Evolutionary conservation across 2,113 vertebrate species (phyloP).

Genomic region (Motacilla tschutschensis): DNA sequence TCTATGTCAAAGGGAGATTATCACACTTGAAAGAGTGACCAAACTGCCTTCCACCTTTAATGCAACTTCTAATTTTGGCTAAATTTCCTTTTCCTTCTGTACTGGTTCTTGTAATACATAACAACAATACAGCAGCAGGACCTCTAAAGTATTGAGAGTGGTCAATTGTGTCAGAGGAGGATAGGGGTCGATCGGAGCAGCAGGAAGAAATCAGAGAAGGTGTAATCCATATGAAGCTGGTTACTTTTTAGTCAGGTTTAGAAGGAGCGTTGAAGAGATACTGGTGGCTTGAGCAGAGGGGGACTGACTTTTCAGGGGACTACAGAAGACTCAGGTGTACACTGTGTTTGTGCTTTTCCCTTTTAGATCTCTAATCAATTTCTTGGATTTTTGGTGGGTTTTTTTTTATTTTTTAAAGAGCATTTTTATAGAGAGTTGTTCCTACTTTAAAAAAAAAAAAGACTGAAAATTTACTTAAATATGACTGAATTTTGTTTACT

Average conservation of each 20-base stretch:
- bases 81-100: not conserved
- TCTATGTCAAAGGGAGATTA: not conserved
- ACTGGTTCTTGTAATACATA: not conserved
- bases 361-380: not conserved
- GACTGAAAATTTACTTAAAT: not conserved
- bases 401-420: not conserved
- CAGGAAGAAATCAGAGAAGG: not conserved
- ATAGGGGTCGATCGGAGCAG: rapidly evolving
- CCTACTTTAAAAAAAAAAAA: not conserved
- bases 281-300: not conserved
- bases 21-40: not conserved
- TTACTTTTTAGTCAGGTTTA: not conserved
- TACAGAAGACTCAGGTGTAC: not conserved
- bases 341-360: not conserved
- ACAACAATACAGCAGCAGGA: not conserved
- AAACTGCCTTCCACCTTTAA: not conserved
- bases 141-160: not conserved
- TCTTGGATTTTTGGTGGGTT: not conserved
- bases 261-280: not conserved
- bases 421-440: not conserved
- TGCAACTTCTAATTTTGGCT: not conserved
- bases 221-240: not conserved
- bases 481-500: rapidly evolving
- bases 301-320: not conserved
- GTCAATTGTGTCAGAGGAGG: not conserved